These are phyloP conservation scores for Drosophila recens DNA, from an alignment of 2,888 invertebrate genomes.

Conservation along the genomic window DNA sequence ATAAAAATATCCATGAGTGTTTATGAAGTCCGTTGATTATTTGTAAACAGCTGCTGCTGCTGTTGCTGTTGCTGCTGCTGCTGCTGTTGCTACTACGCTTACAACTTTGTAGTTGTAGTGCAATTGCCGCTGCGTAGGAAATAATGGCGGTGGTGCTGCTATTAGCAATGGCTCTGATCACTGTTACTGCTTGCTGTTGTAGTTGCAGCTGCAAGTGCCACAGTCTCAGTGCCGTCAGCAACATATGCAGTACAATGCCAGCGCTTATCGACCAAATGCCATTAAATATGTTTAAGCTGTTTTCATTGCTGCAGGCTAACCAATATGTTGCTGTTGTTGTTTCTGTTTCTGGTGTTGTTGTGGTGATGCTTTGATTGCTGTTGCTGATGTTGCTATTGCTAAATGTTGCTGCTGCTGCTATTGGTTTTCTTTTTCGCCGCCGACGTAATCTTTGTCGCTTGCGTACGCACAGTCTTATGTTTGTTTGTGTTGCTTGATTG, in stretches of 20 bases:
- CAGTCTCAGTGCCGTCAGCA: constrained; percentile 44
- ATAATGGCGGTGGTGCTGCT: constrained; percentile 58
- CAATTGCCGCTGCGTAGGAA: constrained; percentile 58
- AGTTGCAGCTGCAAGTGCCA: constrained; percentile 42
- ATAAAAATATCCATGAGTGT: constrained; percentile 85
- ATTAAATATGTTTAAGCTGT: constrained; percentile 40
- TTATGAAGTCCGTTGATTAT: constrained; percentile 84
- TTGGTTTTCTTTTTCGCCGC: constrained; percentile 81
- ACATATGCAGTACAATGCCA: constrained; percentile 56
- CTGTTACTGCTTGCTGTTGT: constrained; percentile 39
- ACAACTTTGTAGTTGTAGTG: constrained; percentile 40
- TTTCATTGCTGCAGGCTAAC: constrained; percentile 44
- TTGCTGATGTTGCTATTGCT: constrained; percentile 57
- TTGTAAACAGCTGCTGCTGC: constrained; percentile 65
- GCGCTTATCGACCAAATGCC: constrained; percentile 49
- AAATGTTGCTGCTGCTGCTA: constrained; percentile 50
- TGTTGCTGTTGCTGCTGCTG: constrained; percentile 42
- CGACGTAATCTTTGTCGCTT: constrained; percentile 82
- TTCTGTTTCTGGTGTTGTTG: constrained; percentile 21
- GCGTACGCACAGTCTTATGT: constrained; percentile 83
- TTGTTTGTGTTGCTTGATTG: constrained; percentile 71
- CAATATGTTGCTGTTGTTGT: constrained; percentile 41
- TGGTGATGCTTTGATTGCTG: constrained; percentile 30
- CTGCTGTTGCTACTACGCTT: constrained; percentile 32
- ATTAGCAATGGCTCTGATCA: constrained; percentile 49